phyloP scores from a whole-genome alignment of 2,888 invertebrate species.

The Drosophila affinis region DNA sequence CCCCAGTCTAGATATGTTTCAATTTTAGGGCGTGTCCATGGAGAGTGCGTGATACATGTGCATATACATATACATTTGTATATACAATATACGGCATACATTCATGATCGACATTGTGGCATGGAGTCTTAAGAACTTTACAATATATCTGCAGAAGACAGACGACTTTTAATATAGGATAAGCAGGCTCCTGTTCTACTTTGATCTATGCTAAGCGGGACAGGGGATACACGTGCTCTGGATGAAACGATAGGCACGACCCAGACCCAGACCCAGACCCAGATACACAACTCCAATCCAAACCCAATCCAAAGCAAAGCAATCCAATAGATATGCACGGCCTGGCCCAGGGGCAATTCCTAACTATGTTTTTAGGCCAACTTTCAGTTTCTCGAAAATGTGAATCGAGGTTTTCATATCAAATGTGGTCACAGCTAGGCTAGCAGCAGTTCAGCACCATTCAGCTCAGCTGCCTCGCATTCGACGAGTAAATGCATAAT shows the following conservation, averaged over 20 bases:
- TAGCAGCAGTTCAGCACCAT: slow-evolving; percentile 32
- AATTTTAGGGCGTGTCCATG: slow-evolving; percentile 23
- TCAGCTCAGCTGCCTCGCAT: slow-evolving; percentile 51
- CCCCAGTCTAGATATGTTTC: slow-evolving; percentile 8
- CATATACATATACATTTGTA: background rate
- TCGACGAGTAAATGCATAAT: slow-evolving; percentile 62
- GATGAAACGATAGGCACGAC: slow-evolving; percentile 11
- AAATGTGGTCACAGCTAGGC: slow-evolving; percentile 64
- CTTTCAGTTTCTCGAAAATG: slow-evolving; percentile 78
- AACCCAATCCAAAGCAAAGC: background rate
- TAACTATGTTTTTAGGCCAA: slow-evolving; percentile 82
- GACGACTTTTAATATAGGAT: too few relatives aligned
- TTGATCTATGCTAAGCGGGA: too few relatives aligned
- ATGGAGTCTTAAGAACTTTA: slow-evolving; percentile 6
- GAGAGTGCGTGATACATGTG: slow-evolving; percentile 9
- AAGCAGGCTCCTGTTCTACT: too few relatives aligned
- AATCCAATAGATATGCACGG: slow-evolving; percentile 37
- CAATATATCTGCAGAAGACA: too few relatives aligned
- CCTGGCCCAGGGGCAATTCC: slow-evolving; percentile 38
- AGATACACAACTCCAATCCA: too few relatives aligned
- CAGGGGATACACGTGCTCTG: background rate
- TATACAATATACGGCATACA: slow-evolving; percentile 1
- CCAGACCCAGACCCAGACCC: slow-evolving; percentile 6
- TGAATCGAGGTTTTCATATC: slow-evolving; percentile 62
- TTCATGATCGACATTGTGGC: background rate